A percentile compares a stretch with the other conserved stretches of the same genome.
Evolutionary conservation across 2,797 vertebrate genomes (phyloP).

Genomic region (Aselliscus stoliczkanus): DNA sequence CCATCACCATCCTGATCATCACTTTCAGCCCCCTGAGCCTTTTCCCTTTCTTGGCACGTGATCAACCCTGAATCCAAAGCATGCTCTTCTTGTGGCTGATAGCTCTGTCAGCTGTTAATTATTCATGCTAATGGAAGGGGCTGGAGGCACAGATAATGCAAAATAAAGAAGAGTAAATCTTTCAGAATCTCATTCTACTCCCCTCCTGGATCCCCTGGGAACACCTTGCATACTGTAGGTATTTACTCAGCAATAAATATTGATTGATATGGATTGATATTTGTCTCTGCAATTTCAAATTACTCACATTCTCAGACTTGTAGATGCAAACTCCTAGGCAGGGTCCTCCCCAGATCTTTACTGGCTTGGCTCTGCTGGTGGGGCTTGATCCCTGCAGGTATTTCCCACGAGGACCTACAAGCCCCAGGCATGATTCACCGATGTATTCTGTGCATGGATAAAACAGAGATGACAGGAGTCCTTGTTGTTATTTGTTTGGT

Average conservation of each 20-base stretch:
- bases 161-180: conserved; percentile 67
- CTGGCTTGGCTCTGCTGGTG: background rate
- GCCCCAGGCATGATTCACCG: background rate
- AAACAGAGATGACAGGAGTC: background rate
- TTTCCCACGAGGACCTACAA: background rate
- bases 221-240: conserved; percentile 53
- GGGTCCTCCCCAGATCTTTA: background rate
- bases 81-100: conserved; percentile 51
- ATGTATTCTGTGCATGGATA: background rate
- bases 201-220: conserved; percentile 36
- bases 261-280: conserved; percentile 62
- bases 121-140: conserved; percentile 74
- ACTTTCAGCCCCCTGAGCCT: conserved; percentile 11
- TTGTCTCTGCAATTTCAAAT: conserved; percentile 58
- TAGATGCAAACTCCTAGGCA: background rate
- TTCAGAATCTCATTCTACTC: conserved; percentile 42
- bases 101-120: conserved; percentile 67
- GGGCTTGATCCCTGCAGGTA: background rate
- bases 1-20: conserved; percentile 23
- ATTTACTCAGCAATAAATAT: conserved; percentile 71
- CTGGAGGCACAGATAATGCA: conserved; percentile 67
- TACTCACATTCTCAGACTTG: background rate
- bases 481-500: background rate
- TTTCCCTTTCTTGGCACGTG: conserved; percentile 50
- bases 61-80: conserved; percentile 54